Conservation (phyloP, 2,888 invertebrate genomes). For the Acronicta leporina region DNA sequence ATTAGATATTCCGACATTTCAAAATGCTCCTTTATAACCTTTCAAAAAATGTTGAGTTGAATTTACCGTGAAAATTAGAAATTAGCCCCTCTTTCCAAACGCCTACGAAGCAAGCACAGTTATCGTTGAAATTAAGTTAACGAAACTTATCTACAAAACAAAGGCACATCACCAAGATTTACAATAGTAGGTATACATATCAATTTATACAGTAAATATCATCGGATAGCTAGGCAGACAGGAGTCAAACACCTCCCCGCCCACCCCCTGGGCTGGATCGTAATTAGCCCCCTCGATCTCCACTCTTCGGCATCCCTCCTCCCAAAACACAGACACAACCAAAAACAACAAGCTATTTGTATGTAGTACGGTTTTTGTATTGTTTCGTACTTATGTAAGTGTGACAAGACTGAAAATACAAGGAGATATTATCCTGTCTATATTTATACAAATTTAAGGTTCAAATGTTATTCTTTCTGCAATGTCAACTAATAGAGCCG, state of each 20-base stretch:
- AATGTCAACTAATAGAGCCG: no score
- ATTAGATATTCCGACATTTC: no score
- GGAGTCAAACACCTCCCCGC: constrained; percentile 49
- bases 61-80: no score
- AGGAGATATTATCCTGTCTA: not conserved
- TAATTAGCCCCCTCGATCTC: constrained; percentile 72
- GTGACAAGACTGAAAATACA: constrained; percentile 4
- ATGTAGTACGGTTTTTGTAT: constrained; percentile 53
- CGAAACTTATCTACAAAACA: constrained; percentile 19
- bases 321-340: constrained; percentile 72
- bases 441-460: not conserved
- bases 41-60: no score
- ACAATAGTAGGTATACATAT: constrained; percentile 38
- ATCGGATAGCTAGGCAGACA: constrained; percentile 62
- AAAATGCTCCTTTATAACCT: no score
- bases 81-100: no score
- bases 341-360: constrained; percentile 73
- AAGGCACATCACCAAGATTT: constrained; percentile 38
- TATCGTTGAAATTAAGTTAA: constrained; percentile 3
- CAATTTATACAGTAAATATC: constrained; percentile 39
- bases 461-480: not conserved
- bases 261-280: constrained; percentile 43
- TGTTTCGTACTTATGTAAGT: constrained; percentile 48
- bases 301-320: constrained; percentile 54
- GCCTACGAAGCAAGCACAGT: not conserved